Conservation (phyloP, 2,113 vertebrate species). For the Cyprinodon variegatus region DNA sequence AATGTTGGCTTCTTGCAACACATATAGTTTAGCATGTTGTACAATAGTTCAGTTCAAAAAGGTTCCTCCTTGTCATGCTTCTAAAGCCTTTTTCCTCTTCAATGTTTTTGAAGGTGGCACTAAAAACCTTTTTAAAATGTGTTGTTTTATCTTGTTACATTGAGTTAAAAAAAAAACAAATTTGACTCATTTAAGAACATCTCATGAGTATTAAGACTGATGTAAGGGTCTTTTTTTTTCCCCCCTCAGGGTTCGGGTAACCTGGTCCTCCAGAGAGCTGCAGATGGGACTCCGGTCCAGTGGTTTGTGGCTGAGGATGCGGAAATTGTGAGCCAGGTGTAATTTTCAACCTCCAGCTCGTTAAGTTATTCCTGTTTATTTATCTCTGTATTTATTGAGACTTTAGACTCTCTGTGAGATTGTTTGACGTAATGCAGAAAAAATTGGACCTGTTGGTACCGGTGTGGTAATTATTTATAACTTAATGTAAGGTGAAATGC, state of each 20-base stretch:
- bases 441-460: conserved; percentile 29
- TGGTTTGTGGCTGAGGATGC: conserved; percentile 86
- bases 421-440: conserved; percentile 38
- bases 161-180: not conserved
- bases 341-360: conserved; percentile 28
- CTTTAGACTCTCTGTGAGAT: conserved; percentile 69
- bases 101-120: not conserved
- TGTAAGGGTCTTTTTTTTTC: conserved; percentile 10
- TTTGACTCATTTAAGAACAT: not conserved
- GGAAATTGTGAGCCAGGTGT: conserved; percentile 90
- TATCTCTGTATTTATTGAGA: conserved; percentile 75
- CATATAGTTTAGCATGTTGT: too few relatives aligned
- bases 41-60: too few relatives aligned
- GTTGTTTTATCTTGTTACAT: too few relatives aligned
- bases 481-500: conserved; percentile 65
- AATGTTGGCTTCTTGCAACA: not conserved
- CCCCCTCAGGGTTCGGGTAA: conserved; percentile 76
- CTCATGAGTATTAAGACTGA: not conserved
- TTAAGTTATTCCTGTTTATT: conserved; percentile 32
- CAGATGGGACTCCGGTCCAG: conserved; percentile 86
- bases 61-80: too few relatives aligned
- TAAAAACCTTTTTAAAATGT: too few relatives aligned
- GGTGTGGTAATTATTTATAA: conserved; percentile 54
- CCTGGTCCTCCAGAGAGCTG: conserved; percentile 82
- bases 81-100: too few relatives aligned